Evolutionary conservation across 2,797 vertebrate genomes (phyloP).

Genomic region (Pelodytes ibericus): DNA sequence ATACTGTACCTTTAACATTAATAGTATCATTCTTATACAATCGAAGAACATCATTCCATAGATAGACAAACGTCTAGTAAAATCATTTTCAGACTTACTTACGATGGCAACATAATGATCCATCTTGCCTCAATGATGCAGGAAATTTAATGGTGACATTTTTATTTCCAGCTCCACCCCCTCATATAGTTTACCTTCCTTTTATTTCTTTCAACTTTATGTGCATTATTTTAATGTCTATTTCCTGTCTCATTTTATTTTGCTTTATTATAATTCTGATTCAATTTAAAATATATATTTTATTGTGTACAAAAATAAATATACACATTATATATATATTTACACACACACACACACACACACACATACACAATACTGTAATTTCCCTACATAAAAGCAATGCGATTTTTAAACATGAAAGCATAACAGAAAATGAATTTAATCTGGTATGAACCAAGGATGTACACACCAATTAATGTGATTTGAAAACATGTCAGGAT

Average conservation of each 20-base stretch:
- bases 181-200: neutral
- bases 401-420: conserved; percentile 7
- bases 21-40: neutral
- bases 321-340: too few species aligned
- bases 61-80: neutral
- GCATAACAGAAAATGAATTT: conserved; percentile 15
- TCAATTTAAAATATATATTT: neutral
- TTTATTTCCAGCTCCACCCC: neutral
- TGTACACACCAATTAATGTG: conserved; percentile 19
- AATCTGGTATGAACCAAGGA: conserved; percentile 4
- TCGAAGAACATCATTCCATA: neutral
- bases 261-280: neutral
- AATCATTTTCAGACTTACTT: neutral
- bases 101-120: neutral
- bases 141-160: neutral
- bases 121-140: neutral
- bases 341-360: too few species aligned
- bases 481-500: conserved; percentile 5
- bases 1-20: neutral
- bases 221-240: neutral
- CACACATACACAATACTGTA: too few species aligned
- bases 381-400: neutral
- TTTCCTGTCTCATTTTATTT: neutral
- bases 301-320: too few species aligned
- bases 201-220: conserved; percentile 1